These are phyloP conservation scores for Aleiodes sp. DNA, from an alignment of 1,140 invertebrate genomes.

Conservation along the genomic window DNA sequence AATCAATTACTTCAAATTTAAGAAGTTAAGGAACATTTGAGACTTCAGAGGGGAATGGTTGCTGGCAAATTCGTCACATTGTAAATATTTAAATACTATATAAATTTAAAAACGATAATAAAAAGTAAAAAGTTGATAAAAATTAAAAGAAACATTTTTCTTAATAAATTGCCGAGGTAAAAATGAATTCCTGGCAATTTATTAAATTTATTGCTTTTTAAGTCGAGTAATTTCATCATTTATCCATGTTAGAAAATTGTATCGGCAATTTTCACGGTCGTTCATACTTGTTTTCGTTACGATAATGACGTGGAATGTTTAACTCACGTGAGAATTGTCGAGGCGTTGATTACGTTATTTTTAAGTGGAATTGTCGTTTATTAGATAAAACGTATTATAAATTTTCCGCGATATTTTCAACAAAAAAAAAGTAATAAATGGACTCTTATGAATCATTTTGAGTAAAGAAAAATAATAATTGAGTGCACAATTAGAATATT, in stretches of 20 bases:
- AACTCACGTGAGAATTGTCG: not conserved
- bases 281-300: not conserved
- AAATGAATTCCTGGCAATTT: no score
- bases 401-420: not conserved
- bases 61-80: constrained; percentile 10
- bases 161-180: no score
- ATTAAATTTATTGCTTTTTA: no score
- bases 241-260: not conserved
- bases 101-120: no score
- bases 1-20: not conserved
- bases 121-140: no score
- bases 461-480: not conserved
- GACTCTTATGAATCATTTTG: not conserved
- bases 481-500: not conserved
- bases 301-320: not conserved
- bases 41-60: constrained; percentile 3
- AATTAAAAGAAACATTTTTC: no score
- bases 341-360: not conserved
- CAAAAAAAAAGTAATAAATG: not conserved
- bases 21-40: not conserved
- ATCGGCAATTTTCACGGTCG: not conserved
- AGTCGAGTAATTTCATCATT: not conserved
- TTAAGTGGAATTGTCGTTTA: not conserved
- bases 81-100: not conserved
- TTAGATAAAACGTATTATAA: not conserved